Evolutionary conservation across 2,888 invertebrate genomes (phyloP).

Genomic region (Coenonympha glycerion): DNA sequence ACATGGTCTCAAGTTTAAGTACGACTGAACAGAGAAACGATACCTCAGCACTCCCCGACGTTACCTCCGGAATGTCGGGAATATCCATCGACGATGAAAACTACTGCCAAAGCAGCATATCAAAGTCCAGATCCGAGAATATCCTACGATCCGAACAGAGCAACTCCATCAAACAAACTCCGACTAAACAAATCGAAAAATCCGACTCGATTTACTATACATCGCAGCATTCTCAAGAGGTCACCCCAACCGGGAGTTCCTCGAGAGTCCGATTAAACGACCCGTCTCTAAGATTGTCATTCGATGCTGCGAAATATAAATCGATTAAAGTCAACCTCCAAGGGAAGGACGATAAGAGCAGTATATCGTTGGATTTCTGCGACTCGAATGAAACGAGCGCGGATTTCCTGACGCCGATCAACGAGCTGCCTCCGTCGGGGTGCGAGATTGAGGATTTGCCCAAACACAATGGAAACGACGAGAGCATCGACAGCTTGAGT

Average conservation of each 20-base stretch:
- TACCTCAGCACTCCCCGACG: conserved; percentile 61
- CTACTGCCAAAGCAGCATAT: conserved; percentile 65
- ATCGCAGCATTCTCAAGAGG: conserved; percentile 67
- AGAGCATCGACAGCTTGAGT: conserved; percentile 62
- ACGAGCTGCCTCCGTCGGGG: conserved; percentile 69
- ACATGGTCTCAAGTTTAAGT: conserved; percentile 72
- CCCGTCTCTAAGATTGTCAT: conserved; percentile 59
- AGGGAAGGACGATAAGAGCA: conserved; percentile 58
- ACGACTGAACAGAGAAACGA: conserved; percentile 70
- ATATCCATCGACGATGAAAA: conserved; percentile 71
- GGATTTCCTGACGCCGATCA: conserved; percentile 70
- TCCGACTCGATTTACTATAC: conserved; percentile 71
- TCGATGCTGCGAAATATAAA: conserved; percentile 65
- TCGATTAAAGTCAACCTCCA: conserved; percentile 52
- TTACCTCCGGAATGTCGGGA: conserved; percentile 70
- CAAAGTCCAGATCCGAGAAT: conserved; percentile 69
- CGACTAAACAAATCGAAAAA: conserved; percentile 50
- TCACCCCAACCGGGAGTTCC: conserved; percentile 60
- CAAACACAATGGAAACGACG: conserved; percentile 62
- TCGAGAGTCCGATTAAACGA: conserved; percentile 57
- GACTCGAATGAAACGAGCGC: conserved; percentile 73
- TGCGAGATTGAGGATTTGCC: conserved; percentile 70
- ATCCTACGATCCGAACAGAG: conserved; percentile 66
- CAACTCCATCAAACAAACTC: conserved; percentile 40
- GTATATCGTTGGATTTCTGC: conserved; percentile 65